These are phyloP conservation scores for Nyctibius grandis DNA, from an alignment of 2,797 vertebrate species.

Conservation along the genomic window DNA sequence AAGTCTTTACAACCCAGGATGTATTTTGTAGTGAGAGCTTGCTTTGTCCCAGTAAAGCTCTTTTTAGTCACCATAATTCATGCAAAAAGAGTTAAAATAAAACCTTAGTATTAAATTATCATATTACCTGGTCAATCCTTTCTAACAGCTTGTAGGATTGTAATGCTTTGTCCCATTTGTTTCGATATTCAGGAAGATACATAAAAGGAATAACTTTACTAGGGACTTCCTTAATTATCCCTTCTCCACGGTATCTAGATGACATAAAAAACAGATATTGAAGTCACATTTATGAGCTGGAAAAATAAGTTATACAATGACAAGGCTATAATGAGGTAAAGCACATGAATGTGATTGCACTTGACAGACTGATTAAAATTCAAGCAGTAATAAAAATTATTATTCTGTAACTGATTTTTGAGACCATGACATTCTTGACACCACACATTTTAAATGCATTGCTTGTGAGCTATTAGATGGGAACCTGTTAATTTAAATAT, in stretches of 20 bases:
- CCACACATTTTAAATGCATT: neutral
- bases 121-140: slow-evolving; percentile 64
- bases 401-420: neutral
- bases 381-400: neutral
- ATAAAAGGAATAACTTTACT: slow-evolving; percentile 69
- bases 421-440: neutral
- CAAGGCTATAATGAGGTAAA: neutral
- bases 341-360: neutral
- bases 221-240: slow-evolving; percentile 56
- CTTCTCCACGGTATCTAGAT: slow-evolving; percentile 70
- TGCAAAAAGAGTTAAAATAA: neutral
- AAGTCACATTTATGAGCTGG: neutral
- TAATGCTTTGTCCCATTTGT: slow-evolving; percentile 69
- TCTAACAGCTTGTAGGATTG: slow-evolving; percentile 60
- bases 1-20: neutral
- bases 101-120: neutral
- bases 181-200: slow-evolving; percentile 62
- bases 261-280: neutral
- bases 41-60: neutral
- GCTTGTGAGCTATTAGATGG: neutral
- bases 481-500: neutral
- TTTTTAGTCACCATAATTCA: neutral
- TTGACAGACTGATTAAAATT: neutral
- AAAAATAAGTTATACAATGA: neutral
- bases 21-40: neutral